Base-by-base conservation (phyloP, 2,797 vertebrate species). In the Myotis myotis region DNA sequence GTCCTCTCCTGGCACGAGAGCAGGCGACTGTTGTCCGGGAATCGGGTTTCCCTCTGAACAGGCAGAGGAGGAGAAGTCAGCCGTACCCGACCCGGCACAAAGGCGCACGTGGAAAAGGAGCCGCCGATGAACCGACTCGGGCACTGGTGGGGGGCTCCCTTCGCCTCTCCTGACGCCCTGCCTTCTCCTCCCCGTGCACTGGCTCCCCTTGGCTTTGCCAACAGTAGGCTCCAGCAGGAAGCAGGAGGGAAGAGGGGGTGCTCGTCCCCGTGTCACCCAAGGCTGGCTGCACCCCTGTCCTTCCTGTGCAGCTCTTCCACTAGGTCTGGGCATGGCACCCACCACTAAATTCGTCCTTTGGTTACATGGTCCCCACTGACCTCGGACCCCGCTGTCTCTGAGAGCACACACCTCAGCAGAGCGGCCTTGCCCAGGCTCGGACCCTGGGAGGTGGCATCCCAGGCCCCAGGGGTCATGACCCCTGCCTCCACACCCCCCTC, bases 11-110 rank as follows among this genome's bases (percentile, higher is more conserved):
- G 97, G 70, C 94, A 97, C 11, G 96, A 97, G 6, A 90, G 96
- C 90, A 82, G 96, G 86, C 96, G 97, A 0, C 96, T 19, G 12
- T 94, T 97, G 64, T 62, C 91, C 96, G 98, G 97, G 87, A 97
- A 79, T 6, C 81, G 87, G 62, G 98, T 98, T 89, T 98, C 98
- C 72, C 92, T 98, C 98, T 99, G 87, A 0, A 0, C 66, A 41
- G 96, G 51, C 28, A 33, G 74, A 71, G 38, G 17, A 66, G 36
- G 13, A 82, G 60, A 19, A 0, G 3, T 64, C 30, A 49, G 84
- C 16, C 1, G 0, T 0, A 41, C 47, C 38, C 16, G 2, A 0
- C 8, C 70, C 5, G 0, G 9, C 17, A 9, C 12, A 11, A 7
- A 49, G 60, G 30, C 72, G 0, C 10, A 2, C 38, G 1, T 1